phyloP scores from a whole-genome alignment of 2,888 invertebrate genomes.

The Andrena fulva region DNA sequence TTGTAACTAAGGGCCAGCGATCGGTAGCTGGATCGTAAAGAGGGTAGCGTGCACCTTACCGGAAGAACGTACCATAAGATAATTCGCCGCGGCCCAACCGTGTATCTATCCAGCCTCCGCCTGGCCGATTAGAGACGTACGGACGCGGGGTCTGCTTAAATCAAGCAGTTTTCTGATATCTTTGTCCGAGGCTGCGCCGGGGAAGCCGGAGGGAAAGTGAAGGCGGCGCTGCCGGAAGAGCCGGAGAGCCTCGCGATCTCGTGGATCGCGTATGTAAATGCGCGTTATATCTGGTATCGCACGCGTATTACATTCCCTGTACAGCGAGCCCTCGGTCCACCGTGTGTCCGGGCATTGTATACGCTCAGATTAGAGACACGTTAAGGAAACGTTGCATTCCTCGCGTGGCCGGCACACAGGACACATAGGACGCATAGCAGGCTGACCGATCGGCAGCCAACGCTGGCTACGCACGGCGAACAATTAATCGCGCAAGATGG shows the following conservation, averaged over 20 bases:
- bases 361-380: constrained; percentile 42
- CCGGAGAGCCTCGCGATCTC: constrained; percentile 4
- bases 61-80: constrained; percentile 15
- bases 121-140: constrained; percentile 4
- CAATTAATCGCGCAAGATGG: constrained; percentile 71
- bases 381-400: constrained; percentile 43
- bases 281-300: constrained; percentile 51
- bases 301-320: constrained; percentile 39
- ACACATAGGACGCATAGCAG: background rate
- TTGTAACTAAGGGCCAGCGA: too few relatives aligned
- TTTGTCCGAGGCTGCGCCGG: constrained; percentile 7
- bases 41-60: background rate
- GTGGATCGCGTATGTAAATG: constrained; percentile 47
- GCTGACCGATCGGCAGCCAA: constrained; percentile 30
- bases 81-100: background rate
- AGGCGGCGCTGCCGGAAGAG: constrained; percentile 41
- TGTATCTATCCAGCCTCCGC: background rate
- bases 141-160: background rate
- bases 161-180: constrained; percentile 29
- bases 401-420: constrained; percentile 20
- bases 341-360: constrained; percentile 34
- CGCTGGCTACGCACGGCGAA: constrained; percentile 38
- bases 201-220: constrained; percentile 32
- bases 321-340: background rate
- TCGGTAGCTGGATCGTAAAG: background rate